Evolutionary conservation across 2,797 vertebrate genomes (phyloP).

Genomic region (Bradypodion ventrale): DNA sequence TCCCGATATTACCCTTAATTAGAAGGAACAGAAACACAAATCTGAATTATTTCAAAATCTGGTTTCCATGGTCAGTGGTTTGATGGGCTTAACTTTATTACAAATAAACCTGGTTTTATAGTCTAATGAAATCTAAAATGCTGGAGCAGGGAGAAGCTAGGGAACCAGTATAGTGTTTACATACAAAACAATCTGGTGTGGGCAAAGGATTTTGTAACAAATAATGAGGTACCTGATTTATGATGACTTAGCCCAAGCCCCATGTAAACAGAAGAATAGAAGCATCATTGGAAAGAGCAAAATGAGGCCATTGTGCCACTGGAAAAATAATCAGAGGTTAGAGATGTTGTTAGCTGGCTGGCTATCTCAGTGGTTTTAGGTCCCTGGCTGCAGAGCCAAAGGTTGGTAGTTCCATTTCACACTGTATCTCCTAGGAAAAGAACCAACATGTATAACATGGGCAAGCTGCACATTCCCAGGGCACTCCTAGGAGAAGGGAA

Average conservation of each 20-base stretch:
- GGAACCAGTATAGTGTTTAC: conserved; percentile 68
- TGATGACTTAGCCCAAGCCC: conserved; percentile 70
- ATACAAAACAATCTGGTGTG: conserved; percentile 68
- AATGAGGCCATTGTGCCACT: conserved; percentile 10
- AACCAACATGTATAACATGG: too few species aligned
- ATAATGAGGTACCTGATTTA: conserved; percentile 75
- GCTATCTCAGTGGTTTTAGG: too few species aligned
- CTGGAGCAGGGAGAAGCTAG: conserved; percentile 68
- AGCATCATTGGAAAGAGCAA: conserved; percentile 45
- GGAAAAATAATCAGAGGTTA: conserved; percentile 44
- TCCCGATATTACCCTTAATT: conserved; percentile 96
- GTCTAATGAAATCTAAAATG: conserved; percentile 84
- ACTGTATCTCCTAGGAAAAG: too few species aligned
- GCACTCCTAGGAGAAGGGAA: too few species aligned
- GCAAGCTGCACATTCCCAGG: too few species aligned
- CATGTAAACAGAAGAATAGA: conserved; percentile 54
- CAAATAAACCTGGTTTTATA: conserved; percentile 95
- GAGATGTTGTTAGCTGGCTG: conserved; percentile 15
- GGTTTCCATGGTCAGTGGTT: conserved; percentile 88
- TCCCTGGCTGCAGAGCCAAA: too few species aligned
- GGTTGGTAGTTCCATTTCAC: too few species aligned
- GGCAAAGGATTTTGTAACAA: conserved; percentile 76
- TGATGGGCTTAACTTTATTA: conserved; percentile 98
- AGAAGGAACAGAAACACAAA: conserved; percentile 99
- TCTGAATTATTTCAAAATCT: conserved; percentile 99